Evolutionary conservation across 2,888 invertebrate genomes (phyloP).

Genomic region (Polydrusus pterygomalis): DNA sequence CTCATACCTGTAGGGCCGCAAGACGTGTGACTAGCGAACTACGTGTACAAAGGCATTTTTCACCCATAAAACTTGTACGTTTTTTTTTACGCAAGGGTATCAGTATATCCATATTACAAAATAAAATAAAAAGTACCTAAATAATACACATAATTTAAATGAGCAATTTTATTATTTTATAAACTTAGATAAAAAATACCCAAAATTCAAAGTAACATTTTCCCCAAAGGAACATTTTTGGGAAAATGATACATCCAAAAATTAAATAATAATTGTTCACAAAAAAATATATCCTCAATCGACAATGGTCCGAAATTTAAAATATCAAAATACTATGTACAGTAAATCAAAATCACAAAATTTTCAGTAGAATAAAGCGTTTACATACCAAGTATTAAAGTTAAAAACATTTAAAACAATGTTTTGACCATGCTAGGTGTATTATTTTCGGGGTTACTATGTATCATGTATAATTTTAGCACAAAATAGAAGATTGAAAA

Average conservation of each 20-base stretch:
- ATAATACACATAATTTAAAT: background rate
- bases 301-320: conserved; percentile 17
- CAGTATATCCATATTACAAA: background rate
- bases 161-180: conserved; percentile 3
- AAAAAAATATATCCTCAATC: conserved; percentile 21
- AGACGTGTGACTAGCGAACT: too few relatives aligned
- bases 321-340: conserved; percentile 22
- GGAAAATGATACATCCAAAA: too few relatives aligned
- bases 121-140: background rate
- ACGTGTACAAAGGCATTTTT: too few relatives aligned
- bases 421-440: conserved; percentile 4
- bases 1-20: too few relatives aligned
- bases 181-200: conserved; percentile 1
- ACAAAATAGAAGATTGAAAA: conserved; percentile 9
- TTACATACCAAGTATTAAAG: conserved; percentile 15
- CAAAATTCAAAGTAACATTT: background rate
- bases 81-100: too few relatives aligned
- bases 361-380: conserved; percentile 20
- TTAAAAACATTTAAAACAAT: conserved; percentile 44
- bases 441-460: conserved; percentile 37
- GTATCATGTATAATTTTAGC: conserved; percentile 23
- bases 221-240: too few relatives aligned
- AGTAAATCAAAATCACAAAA: conserved; percentile 35
- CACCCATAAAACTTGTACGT: too few relatives aligned
- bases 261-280: background rate